Conservation (phyloP, 2,797 vertebrate genomes). For the Tangara arthus region DNA sequence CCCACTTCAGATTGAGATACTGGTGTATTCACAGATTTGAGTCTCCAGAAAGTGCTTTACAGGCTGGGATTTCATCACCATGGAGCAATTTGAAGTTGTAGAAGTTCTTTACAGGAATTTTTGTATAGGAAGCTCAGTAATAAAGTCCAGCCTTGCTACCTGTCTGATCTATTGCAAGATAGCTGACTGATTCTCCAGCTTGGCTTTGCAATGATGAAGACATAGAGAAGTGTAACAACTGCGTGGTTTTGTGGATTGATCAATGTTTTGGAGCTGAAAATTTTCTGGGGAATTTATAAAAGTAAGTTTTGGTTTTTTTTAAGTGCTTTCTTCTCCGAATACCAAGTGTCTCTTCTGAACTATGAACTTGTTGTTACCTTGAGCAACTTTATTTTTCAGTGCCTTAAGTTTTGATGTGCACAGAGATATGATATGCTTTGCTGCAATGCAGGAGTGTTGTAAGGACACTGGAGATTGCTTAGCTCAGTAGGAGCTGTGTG, state of each 20-base stretch:
- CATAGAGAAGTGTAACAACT: neutral
- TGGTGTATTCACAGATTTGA: neutral
- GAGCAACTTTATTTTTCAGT: neutral
- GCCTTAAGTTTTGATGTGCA: neutral
- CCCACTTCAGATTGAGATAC: accelerated
- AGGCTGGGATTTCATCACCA: accelerated
- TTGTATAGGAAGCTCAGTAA: neutral
- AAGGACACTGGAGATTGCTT: neutral
- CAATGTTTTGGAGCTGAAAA: neutral
- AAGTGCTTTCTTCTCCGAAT: neutral
- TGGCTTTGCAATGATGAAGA: neutral
- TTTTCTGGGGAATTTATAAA: neutral
- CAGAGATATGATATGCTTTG: neutral
- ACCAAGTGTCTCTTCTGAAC: neutral
- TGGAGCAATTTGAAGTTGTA: neutral
- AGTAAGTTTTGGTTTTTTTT: neutral
- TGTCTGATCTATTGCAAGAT: neutral
- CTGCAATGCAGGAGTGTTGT: neutral
- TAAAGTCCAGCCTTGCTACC: neutral
- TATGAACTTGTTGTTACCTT: neutral
- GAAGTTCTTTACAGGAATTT: neutral
- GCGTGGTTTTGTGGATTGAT: accelerated
- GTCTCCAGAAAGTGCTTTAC: neutral
- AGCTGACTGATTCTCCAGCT: neutral
- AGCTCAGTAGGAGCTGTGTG: neutral